Base-by-base conservation (phyloP, 2,113 vertebrate species). In the Gallinago undulata region DNA sequence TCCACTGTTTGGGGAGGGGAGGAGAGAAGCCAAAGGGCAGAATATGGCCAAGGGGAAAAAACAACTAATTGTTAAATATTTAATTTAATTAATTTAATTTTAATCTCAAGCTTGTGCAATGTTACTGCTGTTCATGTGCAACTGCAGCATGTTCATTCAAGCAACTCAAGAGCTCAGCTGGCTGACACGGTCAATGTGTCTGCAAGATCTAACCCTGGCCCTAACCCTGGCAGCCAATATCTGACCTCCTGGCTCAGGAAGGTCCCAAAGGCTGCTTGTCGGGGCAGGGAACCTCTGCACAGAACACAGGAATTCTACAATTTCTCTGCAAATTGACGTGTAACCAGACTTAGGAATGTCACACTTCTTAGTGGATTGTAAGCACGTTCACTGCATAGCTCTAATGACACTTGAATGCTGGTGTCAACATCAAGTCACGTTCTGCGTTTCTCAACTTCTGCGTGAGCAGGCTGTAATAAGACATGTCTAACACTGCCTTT, bases 341-440 rank as follows among this genome's bases (percentile, higher is more conserved):
- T 14, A 68, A 73, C 7, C 16, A 31, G 43, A 48, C 74, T 77
- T 62, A 69, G 55, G 84, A 81, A 69, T 13, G 19, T 27, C 68
- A 77, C 31, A 13, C 50, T n/a, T 67, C 37, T 41, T 55, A 45
- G 4, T 30, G 63, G 22, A 48, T 33, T 73, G 11, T 35, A 70
- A 67, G 59, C 50, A 66, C 0, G 0, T 66, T 73, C 3, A 2
- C 55, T 81, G 68, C 1, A 0, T 24, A 31, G 24, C 43, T 87
- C 13, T 82, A 82, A 50, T 5, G 56, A 55, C 13, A 48, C 30
- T 59, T 2, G 1, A 9, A 47, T 43, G 31, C 25, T 83, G 53
- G 5, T 41, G 63, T 24, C 4, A 3, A 39, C 57, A 72, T 37
- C 21, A 67, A 25, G 33, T 60, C 43, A 75, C 21, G 28, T 76